These are phyloP conservation scores for Glandiceps talaboti DNA, from an alignment of 53 echinoderm and acorn worm genomes.

Conservation along the genomic window DNA sequence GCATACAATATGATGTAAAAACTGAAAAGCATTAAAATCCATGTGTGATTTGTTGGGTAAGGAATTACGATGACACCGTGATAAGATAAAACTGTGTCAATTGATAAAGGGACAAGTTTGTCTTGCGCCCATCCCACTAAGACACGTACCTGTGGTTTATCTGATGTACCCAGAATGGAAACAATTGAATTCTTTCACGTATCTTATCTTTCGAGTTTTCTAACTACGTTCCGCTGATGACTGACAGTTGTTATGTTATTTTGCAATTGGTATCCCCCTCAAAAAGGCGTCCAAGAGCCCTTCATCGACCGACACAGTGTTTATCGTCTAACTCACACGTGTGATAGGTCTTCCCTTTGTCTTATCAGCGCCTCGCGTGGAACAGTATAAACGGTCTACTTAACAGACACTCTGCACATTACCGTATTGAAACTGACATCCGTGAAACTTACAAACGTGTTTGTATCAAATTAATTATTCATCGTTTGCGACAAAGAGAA, in stretches of 20 bases:
- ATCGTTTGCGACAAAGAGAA: background rate
- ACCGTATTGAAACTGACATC: background rate
- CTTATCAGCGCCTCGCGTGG: slow-evolving; percentile 1
- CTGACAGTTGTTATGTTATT: background rate
- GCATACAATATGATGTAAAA: background rate
- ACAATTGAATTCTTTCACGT: background rate
- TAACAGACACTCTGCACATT: background rate
- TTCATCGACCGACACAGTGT: background rate
- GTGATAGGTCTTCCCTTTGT: background rate
- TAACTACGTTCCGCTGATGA: background rate
- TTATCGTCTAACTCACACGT: background rate
- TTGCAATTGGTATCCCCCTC: background rate
- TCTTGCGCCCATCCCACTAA: too few relatives aligned
- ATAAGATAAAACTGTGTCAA: too few relatives aligned
- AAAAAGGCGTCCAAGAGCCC: background rate
- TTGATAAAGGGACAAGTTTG: too few relatives aligned
- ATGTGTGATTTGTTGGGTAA: too few relatives aligned
- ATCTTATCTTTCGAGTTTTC: background rate
- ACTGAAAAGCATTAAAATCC: too few relatives aligned
- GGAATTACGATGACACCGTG: background rate
- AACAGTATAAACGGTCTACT: background rate
- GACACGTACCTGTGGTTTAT: background rate
- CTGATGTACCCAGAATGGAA: background rate
- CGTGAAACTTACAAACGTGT: background rate
- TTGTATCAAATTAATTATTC: background rate